Conservation (phyloP, 2,113 vertebrate species). For the Poeciliopsis turrubarensis region DNA sequence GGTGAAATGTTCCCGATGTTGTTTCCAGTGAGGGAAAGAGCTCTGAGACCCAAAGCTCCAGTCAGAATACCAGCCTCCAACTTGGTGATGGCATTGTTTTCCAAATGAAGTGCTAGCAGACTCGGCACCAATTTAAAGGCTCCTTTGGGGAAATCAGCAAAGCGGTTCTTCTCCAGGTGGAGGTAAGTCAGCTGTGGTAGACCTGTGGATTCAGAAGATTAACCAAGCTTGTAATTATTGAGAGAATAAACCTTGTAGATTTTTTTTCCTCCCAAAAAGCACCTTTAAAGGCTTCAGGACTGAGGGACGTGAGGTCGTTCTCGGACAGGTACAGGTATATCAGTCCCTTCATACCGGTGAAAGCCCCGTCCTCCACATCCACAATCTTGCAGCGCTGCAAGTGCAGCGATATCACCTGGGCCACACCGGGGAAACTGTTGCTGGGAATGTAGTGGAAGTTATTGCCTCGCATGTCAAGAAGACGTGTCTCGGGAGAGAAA, state of each 20-base stretch:
- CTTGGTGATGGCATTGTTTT: slow-evolving; percentile 83
- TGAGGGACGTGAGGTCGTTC: slow-evolving; percentile 85
- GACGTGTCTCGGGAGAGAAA: slow-evolving; percentile 82
- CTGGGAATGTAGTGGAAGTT: slow-evolving; percentile 80
- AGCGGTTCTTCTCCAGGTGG: slow-evolving; percentile 87
- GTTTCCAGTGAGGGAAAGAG: slow-evolving; percentile 86
- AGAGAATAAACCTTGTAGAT: neutral
- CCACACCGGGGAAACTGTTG: slow-evolving; percentile 81
- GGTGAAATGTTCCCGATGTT: slow-evolving; percentile 72
- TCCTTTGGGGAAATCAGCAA: slow-evolving; percentile 77
- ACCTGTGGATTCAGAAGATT: slow-evolving; percentile 58
- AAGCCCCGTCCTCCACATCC: slow-evolving; percentile 79
- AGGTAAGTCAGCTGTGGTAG: slow-evolving; percentile 86
- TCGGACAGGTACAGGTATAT: slow-evolving; percentile 93
- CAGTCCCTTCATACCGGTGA: slow-evolving; percentile 84
- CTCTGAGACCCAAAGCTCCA: slow-evolving; percentile 75
- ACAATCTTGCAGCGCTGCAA: slow-evolving; percentile 87
- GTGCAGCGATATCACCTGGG: slow-evolving; percentile 87
- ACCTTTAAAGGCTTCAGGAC: slow-evolving; percentile 82
- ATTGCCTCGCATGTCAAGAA: slow-evolving; percentile 88
- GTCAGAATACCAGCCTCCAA: slow-evolving; percentile 74
- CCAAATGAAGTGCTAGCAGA: slow-evolving; percentile 89
- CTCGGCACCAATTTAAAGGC: slow-evolving; percentile 84
- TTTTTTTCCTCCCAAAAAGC: neutral
- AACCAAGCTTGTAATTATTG: neutral